A percentile compares a stretch with the other conserved stretches of the same genome.
phyloP scores from a whole-genome alignment of 1,140 invertebrate genomes.

The Tenebrio molitor region DNA sequence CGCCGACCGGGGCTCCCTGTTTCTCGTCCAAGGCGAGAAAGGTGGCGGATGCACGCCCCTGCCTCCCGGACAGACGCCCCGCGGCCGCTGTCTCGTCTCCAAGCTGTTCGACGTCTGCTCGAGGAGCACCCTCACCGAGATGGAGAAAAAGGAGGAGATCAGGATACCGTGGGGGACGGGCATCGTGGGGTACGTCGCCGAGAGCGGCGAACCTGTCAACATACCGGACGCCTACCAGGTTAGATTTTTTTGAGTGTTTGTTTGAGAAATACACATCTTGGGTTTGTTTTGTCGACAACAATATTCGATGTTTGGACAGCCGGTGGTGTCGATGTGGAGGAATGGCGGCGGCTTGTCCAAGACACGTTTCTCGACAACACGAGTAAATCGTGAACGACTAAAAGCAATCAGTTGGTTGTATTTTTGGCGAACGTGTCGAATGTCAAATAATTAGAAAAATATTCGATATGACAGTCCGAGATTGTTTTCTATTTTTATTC shows the following conservation, averaged over 20 bases:
- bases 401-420: no score
- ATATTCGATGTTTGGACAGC: no score
- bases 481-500: no score
- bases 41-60: constrained; percentile 62
- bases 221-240: constrained; percentile 97
- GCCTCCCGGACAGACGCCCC: constrained; percentile 53
- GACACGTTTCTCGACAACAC: no score
- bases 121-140: constrained; percentile 89
- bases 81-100: constrained; percentile 83
- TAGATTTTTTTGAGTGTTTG: constrained; percentile 58
- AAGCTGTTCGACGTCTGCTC: constrained; percentile 96
- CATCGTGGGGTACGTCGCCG: constrained; percentile 94
- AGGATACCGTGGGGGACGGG: constrained; percentile 91
- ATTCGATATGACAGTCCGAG: no score
- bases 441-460: no score
- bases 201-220: constrained; percentile 92
- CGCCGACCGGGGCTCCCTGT: constrained; percentile 93
- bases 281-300: neutral
- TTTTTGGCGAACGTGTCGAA: no score
- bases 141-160: constrained; percentile 93
- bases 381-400: no score
- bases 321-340: no score
- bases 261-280: no score
- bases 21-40: constrained; percentile 88
- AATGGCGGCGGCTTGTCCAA: no score